Evolutionary conservation across 2,113 vertebrate species (phyloP).

Genomic region (Petromus typicus): DNA sequence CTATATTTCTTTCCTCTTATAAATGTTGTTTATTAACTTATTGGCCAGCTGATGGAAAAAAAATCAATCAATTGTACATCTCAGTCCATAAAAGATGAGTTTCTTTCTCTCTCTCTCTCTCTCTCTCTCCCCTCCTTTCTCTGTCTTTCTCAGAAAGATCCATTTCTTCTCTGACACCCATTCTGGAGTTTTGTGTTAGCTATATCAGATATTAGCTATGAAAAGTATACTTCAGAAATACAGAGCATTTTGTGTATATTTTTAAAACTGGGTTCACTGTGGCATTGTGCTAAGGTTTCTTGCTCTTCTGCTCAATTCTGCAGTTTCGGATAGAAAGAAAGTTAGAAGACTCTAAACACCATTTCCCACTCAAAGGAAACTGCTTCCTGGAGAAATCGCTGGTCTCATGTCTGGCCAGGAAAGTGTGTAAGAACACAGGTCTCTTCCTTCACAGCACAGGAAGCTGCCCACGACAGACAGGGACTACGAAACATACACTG

Average conservation of each 20-base stretch:
- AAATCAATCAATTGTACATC: neutral
- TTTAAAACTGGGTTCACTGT: neutral
- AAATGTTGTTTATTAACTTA: constrained; percentile 9
- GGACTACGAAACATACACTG: neutral
- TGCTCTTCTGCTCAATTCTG: neutral
- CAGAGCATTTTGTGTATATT: neutral
- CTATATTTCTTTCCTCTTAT: neutral
- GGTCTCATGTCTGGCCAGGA: neutral
- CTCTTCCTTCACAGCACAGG: neutral
- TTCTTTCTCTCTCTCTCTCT: rapidly evolving
- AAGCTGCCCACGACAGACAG: neutral
- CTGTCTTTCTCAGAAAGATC: neutral
- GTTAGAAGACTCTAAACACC: too few relatives aligned
- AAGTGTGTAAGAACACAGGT: neutral
- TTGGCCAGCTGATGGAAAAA: neutral
- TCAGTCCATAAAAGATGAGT: neutral
- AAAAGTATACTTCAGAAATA: rapidly evolving
- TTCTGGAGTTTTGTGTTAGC: neutral
- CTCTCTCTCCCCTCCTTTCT: too few relatives aligned
- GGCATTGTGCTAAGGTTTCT: neutral
- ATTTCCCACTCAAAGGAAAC: neutral
- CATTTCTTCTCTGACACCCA: neutral
- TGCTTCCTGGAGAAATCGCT: neutral
- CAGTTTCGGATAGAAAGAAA: neutral
- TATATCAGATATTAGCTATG: neutral